These are phyloP conservation scores for Drosophila melanica DNA, from an alignment of 1,140 invertebrate species.

Conservation along the genomic window DNA sequence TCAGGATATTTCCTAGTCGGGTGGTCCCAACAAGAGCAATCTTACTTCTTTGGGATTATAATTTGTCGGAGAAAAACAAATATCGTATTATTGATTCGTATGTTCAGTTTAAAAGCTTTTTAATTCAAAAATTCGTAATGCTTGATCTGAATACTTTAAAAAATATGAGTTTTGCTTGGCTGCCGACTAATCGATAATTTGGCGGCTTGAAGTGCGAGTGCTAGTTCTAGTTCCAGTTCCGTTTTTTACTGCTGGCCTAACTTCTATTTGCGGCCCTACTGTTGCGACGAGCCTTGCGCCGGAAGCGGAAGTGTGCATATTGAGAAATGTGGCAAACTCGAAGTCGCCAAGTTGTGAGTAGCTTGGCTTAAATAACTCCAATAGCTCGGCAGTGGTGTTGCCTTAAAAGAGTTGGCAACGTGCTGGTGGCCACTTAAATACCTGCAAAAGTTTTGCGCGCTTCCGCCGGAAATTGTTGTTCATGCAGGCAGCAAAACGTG, in stretches of 20 bases:
- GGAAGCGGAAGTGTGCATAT: constrained; percentile 70
- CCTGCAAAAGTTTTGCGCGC: constrained; percentile 74
- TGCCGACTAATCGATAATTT: background rate
- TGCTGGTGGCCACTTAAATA: constrained; percentile 70
- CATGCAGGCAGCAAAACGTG: constrained; percentile 23
- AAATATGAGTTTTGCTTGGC: too few species aligned
- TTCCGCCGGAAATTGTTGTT: constrained; percentile 74
- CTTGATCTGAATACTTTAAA: too few species aligned
- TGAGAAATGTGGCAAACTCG: constrained; percentile 47
- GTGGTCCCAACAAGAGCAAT: too few species aligned
- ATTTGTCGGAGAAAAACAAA: too few species aligned
- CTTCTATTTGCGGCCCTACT: background rate
- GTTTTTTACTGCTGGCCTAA: background rate
- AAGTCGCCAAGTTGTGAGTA: constrained; percentile 22
- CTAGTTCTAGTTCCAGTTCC: background rate
- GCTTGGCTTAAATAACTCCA: constrained; percentile 45
- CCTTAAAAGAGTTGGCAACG: constrained; percentile 39
- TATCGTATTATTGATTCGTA: too few species aligned
- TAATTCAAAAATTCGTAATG: too few species aligned
- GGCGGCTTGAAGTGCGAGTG: constrained; percentile 3
- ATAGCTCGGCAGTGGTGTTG: constrained; percentile 12
- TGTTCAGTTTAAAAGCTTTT: too few species aligned
- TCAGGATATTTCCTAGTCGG: too few species aligned
- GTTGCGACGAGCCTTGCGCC: constrained; percentile 14
- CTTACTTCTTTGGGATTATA: too few species aligned